phyloP scores from a whole-genome alignment of 2,797 vertebrate genomes.

The Sebastes diploproa region DNA sequence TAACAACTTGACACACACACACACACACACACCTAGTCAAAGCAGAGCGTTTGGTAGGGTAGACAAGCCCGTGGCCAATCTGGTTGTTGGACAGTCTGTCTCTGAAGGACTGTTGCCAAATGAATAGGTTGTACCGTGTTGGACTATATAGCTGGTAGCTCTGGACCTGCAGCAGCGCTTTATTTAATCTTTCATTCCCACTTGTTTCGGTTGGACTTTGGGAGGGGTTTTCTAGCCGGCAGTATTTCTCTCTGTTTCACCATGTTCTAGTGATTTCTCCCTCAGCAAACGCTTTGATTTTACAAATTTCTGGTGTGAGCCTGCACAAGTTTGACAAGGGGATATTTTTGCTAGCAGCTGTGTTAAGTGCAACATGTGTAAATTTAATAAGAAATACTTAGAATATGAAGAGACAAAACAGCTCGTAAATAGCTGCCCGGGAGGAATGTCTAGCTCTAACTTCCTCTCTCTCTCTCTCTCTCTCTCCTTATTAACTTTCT shows the following conservation, averaged over 20 bases:
- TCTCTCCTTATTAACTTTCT: background rate
- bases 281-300: background rate
- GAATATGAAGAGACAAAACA: background rate
- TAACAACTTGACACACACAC: background rate
- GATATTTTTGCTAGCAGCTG: background rate
- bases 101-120: background rate
- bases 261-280: constrained; percentile 16
- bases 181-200: constrained; percentile 11
- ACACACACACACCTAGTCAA: background rate
- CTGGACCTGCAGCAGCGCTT: background rate
- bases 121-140: background rate
- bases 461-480: background rate
- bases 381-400: background rate
- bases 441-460: background rate
- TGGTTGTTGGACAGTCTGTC: background rate
- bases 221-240: background rate
- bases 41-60: background rate
- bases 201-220: background rate
- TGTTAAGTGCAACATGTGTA: constrained; percentile 6
- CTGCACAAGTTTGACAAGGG: constrained; percentile 4
- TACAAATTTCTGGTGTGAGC: background rate
- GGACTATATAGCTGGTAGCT: background rate
- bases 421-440: background rate
- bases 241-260: constrained; percentile 13
- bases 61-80: background rate